Evolutionary conservation across 30 jellyfish, hydroid and myxozoan species (phyloP).

Genomic region (Turritopsis dohrnii): DNA sequence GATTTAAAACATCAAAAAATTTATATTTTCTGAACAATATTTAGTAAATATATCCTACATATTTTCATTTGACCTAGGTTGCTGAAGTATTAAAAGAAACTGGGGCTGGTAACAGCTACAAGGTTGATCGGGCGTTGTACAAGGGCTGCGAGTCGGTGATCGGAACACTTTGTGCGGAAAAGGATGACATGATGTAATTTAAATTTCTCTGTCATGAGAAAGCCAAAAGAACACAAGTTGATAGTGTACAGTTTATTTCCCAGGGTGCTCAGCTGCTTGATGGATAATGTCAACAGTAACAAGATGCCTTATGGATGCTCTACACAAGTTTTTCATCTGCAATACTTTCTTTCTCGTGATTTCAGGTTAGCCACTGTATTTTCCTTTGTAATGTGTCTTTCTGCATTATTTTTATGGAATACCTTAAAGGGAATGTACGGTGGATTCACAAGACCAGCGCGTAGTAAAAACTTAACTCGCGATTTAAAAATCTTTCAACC

Average conservation of each 20-base stretch:
- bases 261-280: slow-evolving; percentile 85
- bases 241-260: slow-evolving; percentile 1
- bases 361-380: slow-evolving; percentile 59
- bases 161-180: slow-evolving; percentile 59
- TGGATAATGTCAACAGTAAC: slow-evolving; percentile 71
- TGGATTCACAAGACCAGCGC: too few relatives aligned
- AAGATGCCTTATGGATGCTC: slow-evolving; percentile 70
- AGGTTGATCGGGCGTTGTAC: slow-evolving; percentile 79
- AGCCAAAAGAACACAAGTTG: too few relatives aligned
- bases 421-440: too few relatives aligned
- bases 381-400: slow-evolving; percentile 5
- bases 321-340: slow-evolving; percentile 81
- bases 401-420: too few relatives aligned
- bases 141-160: slow-evolving; percentile 73
- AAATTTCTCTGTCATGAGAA: neutral
- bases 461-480: too few relatives aligned
- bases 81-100: slow-evolving; percentile 90
- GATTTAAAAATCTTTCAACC: too few relatives aligned
- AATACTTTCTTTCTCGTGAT: slow-evolving; percentile 88
- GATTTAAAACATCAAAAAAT: neutral
- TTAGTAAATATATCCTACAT: neutral
- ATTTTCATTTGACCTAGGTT: slow-evolving; percentile 33
- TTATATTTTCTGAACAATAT: neutral
- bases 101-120: slow-evolving; percentile 84
- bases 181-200: slow-evolving; percentile 66